phyloP scores from a whole-genome alignment of 1,140 invertebrate species.

The Zaprionus taronus region DNA sequence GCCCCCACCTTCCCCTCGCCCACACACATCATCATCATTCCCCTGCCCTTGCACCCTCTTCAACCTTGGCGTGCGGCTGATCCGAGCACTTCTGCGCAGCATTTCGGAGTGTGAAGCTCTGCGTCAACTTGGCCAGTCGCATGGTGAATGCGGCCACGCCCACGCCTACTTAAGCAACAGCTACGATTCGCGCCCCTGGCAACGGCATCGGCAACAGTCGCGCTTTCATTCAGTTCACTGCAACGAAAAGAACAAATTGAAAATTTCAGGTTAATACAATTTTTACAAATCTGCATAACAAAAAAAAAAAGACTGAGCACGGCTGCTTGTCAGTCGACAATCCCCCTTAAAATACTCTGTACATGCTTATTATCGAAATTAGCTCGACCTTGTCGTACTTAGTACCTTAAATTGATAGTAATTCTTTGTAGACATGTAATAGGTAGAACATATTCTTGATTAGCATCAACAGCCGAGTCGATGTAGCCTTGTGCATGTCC shows the following conservation, averaged over 20 bases:
- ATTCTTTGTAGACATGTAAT: too few relatives aligned
- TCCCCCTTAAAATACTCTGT: too few relatives aligned
- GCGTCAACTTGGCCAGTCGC: slow-evolving; percentile 76
- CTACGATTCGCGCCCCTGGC: slow-evolving; percentile 19
- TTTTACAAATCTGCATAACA: neutral
- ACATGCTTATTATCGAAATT: too few relatives aligned
- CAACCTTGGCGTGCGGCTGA: slow-evolving; percentile 60
- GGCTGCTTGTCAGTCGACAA: neutral
- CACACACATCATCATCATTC: neutral
- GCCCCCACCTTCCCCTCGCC: neutral
- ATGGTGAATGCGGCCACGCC: slow-evolving; percentile 62
- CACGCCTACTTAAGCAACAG: slow-evolving; percentile 49
- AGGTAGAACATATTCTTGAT: too few relatives aligned
- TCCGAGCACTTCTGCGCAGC: slow-evolving; percentile 61
- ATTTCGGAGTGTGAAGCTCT: slow-evolving; percentile 72
- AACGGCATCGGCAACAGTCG: slow-evolving; percentile 31
- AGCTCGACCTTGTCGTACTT: too few relatives aligned
- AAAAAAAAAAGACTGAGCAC: neutral
- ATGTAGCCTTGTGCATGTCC: too few relatives aligned
- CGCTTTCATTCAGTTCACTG: slow-evolving; percentile 14
- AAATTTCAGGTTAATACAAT: neutral
- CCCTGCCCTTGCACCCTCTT: slow-evolving; percentile 9
- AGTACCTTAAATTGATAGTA: too few relatives aligned
- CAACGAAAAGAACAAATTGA: slow-evolving; percentile 15
- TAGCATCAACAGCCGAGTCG: too few relatives aligned